These are phyloP conservation scores for Papilio protenor DNA, from an alignment of 2,888 invertebrate genomes.

Conservation along the genomic window DNA sequence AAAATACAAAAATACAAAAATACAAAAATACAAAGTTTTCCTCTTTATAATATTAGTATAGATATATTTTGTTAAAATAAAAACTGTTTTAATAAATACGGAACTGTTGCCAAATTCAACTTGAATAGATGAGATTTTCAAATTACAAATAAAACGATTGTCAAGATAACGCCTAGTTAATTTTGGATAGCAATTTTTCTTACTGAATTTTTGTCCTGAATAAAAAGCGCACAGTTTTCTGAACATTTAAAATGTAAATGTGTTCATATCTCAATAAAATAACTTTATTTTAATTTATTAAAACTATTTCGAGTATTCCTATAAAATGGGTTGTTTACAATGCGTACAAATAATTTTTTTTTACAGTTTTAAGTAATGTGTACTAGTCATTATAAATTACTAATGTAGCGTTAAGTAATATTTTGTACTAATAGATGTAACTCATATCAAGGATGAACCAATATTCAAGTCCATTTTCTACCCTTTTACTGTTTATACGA, in stretches of 20 bases:
- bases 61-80: no score
- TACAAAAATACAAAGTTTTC: no score
- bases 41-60: no score
- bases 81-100: no score
- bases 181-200: background rate
- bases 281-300: background rate
- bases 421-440: conserved; percentile 10
- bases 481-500: conserved; percentile 5
- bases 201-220: background rate
- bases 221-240: background rate
- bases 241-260: background rate
- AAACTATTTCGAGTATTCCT: background rate
- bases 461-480: conserved; percentile 34
- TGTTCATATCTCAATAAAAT: background rate
- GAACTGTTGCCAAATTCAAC: no score
- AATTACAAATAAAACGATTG: no score
- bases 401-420: background rate
- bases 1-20: no score
- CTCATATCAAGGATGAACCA: conserved; percentile 30
- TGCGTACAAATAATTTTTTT: background rate
- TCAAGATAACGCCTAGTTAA: background rate
- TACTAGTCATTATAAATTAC: conserved; percentile 26
- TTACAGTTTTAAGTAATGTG: background rate
- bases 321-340: background rate
- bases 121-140: no score